Evolutionary conservation across 2,888 invertebrate species (phyloP).

Genomic region (Synanthedon myopaeformis): DNA sequence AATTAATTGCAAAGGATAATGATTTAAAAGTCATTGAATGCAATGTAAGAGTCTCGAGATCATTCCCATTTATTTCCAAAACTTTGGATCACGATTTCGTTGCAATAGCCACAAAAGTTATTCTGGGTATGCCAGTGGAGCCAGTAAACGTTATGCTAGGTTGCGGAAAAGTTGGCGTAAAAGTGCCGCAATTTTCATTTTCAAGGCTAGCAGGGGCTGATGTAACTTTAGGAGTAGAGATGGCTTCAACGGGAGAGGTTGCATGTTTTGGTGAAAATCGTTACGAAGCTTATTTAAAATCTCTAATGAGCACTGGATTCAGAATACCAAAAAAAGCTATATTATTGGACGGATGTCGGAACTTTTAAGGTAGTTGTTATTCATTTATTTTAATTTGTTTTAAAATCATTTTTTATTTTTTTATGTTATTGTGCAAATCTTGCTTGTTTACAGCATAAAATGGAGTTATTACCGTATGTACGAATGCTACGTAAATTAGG

Average conservation of each 20-base stretch:
- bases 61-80: constrained; percentile 99
- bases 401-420: constrained; percentile 14
- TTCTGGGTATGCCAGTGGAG: constrained; percentile 87
- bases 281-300: constrained; percentile 97
- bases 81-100: constrained; percentile 97
- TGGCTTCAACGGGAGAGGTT: constrained; percentile 99
- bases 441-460: constrained; percentile 80
- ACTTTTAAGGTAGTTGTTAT: constrained; percentile 84
- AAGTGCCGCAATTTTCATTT: constrained; percentile 99
- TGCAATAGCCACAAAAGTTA: constrained; percentile 94
- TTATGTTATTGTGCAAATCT: background rate
- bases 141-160: constrained; percentile 85
- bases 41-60: constrained; percentile 96
- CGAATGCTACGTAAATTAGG: constrained; percentile 88
- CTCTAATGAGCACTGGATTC: constrained; percentile 97
- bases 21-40: constrained; percentile 99
- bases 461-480: constrained; percentile 88
- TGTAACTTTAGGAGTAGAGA: constrained; percentile 98
- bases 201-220: constrained; percentile 97
- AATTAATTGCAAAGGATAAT: constrained; percentile 95
- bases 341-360: constrained; percentile 94
- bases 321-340: constrained; percentile 94
- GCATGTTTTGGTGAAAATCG: constrained; percentile 99
- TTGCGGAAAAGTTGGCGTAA: constrained; percentile 93
- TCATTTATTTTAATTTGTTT: background rate